Evolutionary conservation across 2,113 vertebrate species (phyloP), one percentile per base, ranked within the genome.

Genomic region (Bujurquina vittata): DNA sequence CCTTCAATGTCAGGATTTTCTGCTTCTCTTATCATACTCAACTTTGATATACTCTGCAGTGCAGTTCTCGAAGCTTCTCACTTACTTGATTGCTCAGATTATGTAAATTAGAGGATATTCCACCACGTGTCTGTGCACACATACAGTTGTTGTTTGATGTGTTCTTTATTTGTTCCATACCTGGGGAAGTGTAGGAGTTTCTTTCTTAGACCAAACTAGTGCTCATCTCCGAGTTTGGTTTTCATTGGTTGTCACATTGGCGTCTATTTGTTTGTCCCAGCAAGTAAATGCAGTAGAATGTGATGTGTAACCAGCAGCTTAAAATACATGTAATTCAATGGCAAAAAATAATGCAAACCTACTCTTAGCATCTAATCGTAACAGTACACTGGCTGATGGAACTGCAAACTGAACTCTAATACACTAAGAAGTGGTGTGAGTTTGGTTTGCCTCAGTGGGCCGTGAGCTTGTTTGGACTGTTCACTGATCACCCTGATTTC

Each of bases 231-330:
- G 10, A 43, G 10, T 43, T 43, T 43, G 40, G 3, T 43, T 43
- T 12, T 43, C 40, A 37, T 37, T 37, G 37, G 9, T 26, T 26
- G 26, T 26, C 8, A 43, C 12, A 12, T 43, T 12, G 40, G 3
- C 46, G 7, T 49, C 46, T 15, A 15, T 49, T 6, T 49, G 4
- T 49, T 49, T 65, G 37, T 3, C 37, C 22, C 62, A 10, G 37
- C 4, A 65, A 40, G 37, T 4, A 65, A 26, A 67, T 1, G 8
- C 0, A 67, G 62, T 18, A 46, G 3, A 18, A 26, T 69, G 40
- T n/a, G 8, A 10, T 54, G 7, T n/a, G 3, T 49, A 29, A 29
- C 0, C 15, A 0, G 23, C 40, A 49, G 40, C 40, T 22, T 69
- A 9, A 69, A 7, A 69, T 15, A 49, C 40, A 22, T 11, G 5